These are phyloP conservation scores for Mormyrops boulengeri DNA, from an alignment of 2,797 vertebrate species.

Conservation along the genomic window DNA sequence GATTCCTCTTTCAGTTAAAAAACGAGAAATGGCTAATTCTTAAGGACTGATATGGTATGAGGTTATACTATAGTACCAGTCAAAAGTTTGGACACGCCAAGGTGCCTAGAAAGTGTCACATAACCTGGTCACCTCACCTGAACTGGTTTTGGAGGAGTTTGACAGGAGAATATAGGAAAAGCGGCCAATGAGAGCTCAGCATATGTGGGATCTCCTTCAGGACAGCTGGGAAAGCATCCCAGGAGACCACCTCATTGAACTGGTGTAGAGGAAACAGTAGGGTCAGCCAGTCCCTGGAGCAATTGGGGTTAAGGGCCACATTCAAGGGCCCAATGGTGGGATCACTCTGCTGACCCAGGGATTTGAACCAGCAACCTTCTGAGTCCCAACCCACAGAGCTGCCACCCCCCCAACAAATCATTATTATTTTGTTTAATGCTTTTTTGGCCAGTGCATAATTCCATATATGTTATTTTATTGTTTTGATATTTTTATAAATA, in stretches of 20 bases:
- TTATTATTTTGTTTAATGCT: neutral
- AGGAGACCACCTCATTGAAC: neutral
- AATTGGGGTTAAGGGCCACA: neutral
- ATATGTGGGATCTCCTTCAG: neutral
- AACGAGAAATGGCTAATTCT: neutral
- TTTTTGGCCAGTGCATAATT: neutral
- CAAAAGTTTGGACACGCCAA: neutral
- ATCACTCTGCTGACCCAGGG: neutral
- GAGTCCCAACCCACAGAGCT: neutral
- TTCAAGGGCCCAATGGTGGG: neutral
- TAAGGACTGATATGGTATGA: neutral
- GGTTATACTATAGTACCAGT: neutral
- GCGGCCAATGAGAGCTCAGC: neutral
- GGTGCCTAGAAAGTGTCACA: neutral
- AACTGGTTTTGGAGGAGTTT: neutral
- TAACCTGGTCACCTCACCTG: neutral
- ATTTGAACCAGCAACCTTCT: neutral
- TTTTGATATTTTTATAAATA: neutral
- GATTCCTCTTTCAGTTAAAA: neutral
- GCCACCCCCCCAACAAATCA: neutral
- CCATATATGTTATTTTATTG: neutral
- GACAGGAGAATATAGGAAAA: neutral
- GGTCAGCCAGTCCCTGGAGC: neutral
- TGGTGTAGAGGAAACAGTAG: neutral
- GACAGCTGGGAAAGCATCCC: neutral